Evolutionary conservation across 2,113 vertebrate genomes (phyloP).

Genomic region (Apaloderma vittatum): DNA sequence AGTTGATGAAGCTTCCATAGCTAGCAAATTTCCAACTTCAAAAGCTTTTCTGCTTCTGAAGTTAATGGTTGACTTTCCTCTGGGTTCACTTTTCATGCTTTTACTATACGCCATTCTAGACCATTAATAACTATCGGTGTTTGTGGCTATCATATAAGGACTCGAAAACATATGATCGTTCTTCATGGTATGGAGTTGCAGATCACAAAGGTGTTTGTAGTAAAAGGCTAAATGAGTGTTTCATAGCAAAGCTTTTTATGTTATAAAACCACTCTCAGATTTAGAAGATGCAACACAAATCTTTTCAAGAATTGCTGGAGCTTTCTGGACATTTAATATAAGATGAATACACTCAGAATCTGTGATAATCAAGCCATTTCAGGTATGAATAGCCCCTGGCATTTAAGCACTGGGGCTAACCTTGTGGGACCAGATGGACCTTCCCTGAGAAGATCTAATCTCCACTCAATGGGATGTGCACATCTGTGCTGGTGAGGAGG

Average conservation of each 20-base stretch:
- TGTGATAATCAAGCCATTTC: neutral
- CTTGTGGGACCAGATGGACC: neutral
- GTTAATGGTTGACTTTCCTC: constrained; percentile 67
- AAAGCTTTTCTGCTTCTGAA: constrained; percentile 56
- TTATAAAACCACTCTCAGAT: neutral
- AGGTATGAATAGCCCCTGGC: neutral
- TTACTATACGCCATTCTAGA: constrained; percentile 26
- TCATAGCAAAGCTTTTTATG: neutral
- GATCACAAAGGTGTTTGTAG: constrained; percentile 4
- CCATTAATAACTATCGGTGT: constrained; percentile 53
- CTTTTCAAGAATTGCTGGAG: neutral
- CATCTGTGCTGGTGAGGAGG: accelerated
- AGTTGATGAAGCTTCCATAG: constrained; percentile 39
- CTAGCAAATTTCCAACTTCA: constrained; percentile 60
- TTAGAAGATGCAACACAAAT: neutral
- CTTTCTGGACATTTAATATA: neutral
- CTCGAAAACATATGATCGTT: neutral
- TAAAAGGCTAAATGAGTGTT: neutral
- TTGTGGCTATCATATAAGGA: neutral
- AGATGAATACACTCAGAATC: neutral
- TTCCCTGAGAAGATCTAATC: neutral
- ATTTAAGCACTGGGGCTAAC: neutral
- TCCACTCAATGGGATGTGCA: neutral
- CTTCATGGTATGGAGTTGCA: constrained; percentile 20
- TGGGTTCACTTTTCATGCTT: constrained; percentile 70